Evolutionary conservation across 2,888 invertebrate genomes (phyloP), one percentile per base, ranked within the genome.

Genomic region (Nipponacmea schrenckii): DNA sequence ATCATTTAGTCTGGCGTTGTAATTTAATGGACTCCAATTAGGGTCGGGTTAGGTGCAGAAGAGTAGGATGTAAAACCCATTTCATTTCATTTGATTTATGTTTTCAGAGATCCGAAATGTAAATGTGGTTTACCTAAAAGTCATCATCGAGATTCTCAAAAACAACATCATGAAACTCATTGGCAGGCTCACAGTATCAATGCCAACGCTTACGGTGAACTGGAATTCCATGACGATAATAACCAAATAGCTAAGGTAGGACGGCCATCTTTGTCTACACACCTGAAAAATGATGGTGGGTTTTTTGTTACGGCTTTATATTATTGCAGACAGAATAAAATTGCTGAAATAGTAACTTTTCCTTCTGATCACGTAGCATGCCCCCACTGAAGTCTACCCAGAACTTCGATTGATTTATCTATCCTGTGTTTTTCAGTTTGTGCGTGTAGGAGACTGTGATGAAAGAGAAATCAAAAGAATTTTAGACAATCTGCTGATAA

Each of bases 151-250:
- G 0, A 10, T 0, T 3, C 1, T 24, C 20, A 24, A 14, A 20
- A 12, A 3, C 24, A n/a, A 4, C 10, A 10, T 7, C 20, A 56
- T 56, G 20, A 24, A 0, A 1, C 12, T 2, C 24, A 20, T 10
- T 56, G 56, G 56, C 8, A 4, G 24, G 56, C 4, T 3, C 20
- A 24, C 20, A 14, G 14, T 12, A 12, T 12, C 8, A 0, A 7
- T 20, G 20, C 88, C 10, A 81, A 88, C 71, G 85, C 88, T 2
- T 89, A 85, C 74, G 88, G 88, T 31, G 87, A 89, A 68, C 80
- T 89, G 31, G 88, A 88, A 73, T 88, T 88, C 79, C 78, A 83
- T 27, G 86, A 86, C 0, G 84, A 81, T 77, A 84, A 85, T 46
- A 84, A 84, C 67, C 84, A 81, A 73, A 79, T 80, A 50, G 83